Evolutionary conservation across 2,113 vertebrate species (phyloP), one percentile per base, ranked within the genome.

Genomic region (Cyanoliseus patagonus): DNA sequence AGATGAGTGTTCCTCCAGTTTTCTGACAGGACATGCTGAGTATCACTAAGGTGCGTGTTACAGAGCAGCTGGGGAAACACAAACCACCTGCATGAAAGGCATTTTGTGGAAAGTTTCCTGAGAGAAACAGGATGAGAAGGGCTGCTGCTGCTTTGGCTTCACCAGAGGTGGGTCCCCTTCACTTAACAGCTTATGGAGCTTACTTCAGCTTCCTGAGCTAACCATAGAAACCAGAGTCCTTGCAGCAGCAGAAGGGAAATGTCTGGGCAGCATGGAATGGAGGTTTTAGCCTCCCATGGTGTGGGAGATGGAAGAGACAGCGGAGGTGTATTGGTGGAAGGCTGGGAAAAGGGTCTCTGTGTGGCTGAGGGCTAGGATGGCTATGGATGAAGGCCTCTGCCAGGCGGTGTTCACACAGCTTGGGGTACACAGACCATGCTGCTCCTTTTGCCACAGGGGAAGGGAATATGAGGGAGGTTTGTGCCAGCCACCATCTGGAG

Each of bases 341-440:
- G 33, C 10, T 1, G 3, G 68, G 35, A 73, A 19, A 20, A 13
- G 24, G 9, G 27, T 33, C 17, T 7, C 31, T 10, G 23, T 37
- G 37, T 17, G 39, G 66, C 74, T 51, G 69, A 51, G 59, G 17
- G 22, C 5, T 7, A 17, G 59, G 24, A 9, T 20, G 28, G n/a
- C 16, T 42, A 28, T 19, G 24, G 69, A 3, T 35, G 4, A 44
- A 44, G 35, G 42, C 20, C 20, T 49, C 41, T 25, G 39, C 33
- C n/a, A 39, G 51, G 61, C 35, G 12, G 9, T 2, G 44, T 22
- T 35, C 3, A 0, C 6, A 8, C 52, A 61, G 73, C 31, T 39
- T 22, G 17, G 80, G 35, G 18, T 44, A 17, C 3, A 2, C 6
- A 31, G 25, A 12, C 10, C 15, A 9, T 0, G 2, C n/a, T 47